Base-by-base conservation (phyloP, 2,888 invertebrate genomes). In the Eueremaeus valkanovi region DNA sequence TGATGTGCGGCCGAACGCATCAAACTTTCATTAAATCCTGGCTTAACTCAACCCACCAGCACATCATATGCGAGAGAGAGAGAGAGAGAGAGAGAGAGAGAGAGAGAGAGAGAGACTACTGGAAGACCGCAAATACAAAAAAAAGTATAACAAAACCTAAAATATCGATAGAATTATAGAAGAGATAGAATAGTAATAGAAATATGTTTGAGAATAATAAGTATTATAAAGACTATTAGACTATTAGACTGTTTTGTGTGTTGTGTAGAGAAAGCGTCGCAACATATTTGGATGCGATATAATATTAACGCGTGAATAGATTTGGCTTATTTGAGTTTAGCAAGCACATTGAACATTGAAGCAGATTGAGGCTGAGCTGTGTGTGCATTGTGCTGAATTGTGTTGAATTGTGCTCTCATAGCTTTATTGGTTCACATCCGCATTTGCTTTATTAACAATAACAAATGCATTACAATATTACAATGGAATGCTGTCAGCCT, bases 361-460 rank as follows among this genome's bases (percentile, higher is more conserved):
- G n/a, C n/a, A n/a, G n/a, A n/a, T n/a, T n/a, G n/a, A n/a, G n/a
- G n/a, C n/a, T n/a, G n/a, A n/a, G n/a, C n/a, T n/a, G n/a, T 6
- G n/a, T 18, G 18, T 49, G 18, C 21, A n/a, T n/a, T 49, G 3
- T 1, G n/a, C 21, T 49, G 18, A 3, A 49, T 49, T 49, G n/a
- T 21, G 21, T 33, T 31, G 24, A 27, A 58, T 58, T 58, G 24
- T 27, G 27, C 24, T 40, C 40, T 68, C 36, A 40, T 68, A 40
- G 40, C 36, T 68, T 68, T 68, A 68, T 68, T 68, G 68, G 68
- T 68, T 68, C 68, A 68, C 68, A 66, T 51, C 68, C 68, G 68
- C 68, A 68, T 68, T 68, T 36, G 40, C 18, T 40, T 68, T 68
- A 68, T 68, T 68, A 68, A 11, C 21, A 68, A 68, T 68, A 68